Conservation (phyloP, 1,140 invertebrate species). For the Pogonognathellus flavescens region DNA sequence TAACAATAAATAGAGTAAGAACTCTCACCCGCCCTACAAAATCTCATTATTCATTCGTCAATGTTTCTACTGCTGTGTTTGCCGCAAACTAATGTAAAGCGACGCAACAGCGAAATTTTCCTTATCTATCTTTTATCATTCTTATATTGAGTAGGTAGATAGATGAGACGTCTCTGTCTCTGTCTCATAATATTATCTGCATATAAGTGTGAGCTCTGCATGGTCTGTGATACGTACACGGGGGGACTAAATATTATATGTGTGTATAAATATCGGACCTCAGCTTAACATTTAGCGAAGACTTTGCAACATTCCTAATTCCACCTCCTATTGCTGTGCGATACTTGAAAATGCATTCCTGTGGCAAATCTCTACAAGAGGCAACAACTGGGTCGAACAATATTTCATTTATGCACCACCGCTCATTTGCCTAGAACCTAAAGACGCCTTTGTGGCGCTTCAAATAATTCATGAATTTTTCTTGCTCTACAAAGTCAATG, state of each 20-base stretch:
- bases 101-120: background rate
- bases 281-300: background rate
- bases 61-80: background rate
- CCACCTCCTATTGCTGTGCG: background rate
- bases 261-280: slow-evolving; percentile 7
- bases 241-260: background rate
- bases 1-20: slow-evolving; percentile 26
- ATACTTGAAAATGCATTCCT: slow-evolving; percentile 26
- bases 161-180: background rate
- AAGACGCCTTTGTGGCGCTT: slow-evolving; percentile 37
- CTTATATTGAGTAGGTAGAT: background rate
- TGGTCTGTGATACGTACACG: background rate
- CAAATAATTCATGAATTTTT: slow-evolving; percentile 40
- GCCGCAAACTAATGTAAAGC: background rate
- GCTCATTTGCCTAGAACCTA: slow-evolving; percentile 1
- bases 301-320: background rate
- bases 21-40: background rate
- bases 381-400: slow-evolving; percentile 35
- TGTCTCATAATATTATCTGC: background rate
- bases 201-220: background rate
- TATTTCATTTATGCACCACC: slow-evolving; percentile 38
- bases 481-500: slow-evolving; percentile 44
- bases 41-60: slow-evolving; percentile 26
- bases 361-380: background rate
- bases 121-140: slow-evolving; percentile 2